Base-by-base conservation (phyloP, 2,888 invertebrate species). In the Ophioninae sp. region DNA sequence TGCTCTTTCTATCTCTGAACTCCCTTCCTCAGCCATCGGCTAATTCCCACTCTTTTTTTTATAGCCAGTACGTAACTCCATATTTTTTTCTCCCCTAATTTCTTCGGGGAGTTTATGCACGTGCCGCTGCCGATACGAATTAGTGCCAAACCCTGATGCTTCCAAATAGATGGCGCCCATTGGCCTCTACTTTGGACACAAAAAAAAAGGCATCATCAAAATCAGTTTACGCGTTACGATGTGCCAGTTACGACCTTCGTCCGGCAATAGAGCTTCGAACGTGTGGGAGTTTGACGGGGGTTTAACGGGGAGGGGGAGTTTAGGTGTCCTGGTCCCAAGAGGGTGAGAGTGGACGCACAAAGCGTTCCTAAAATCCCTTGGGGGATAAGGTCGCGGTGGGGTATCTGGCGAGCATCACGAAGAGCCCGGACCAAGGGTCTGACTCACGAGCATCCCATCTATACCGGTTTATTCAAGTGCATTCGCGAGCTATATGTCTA, bases 41-140 rank as follows among this genome's bases (percentile, higher is more conserved):
- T 63, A 8, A 73, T 56, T 61, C 71, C 59, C 69, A 58, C 37
- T 71, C 6, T 67, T 58, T 67, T 58, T 67, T 58, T 82, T 64
- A 17, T 67, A 41, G 75, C 51, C 56, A 61, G 51, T 59, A 41
- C 3, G 30, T 30, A 30, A 61, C 79, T 81, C 30, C 30, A 30
- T 2, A 30, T 81, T 77, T 81, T 83, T 78, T 76, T 67, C 73
- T 74, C 51, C 17, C 51, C 17, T 13, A 69, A 78, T 83, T 78
- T 82, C 79, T 80, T 76, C 63, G 56, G 84, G 84, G 85, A 85
- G 81, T 85, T 86, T 85, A 86, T 87, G 86, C 87, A 87, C 87
- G 87, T 87, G 86, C 82, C 81, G 82, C 85, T 86, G 85, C 82
- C 86, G 83, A 86, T 87, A 81, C 83, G 86, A 87, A 87, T 87